Evolutionary conservation across 2,888 invertebrate species (phyloP).

Genomic region (Limnephilus auricula): DNA sequence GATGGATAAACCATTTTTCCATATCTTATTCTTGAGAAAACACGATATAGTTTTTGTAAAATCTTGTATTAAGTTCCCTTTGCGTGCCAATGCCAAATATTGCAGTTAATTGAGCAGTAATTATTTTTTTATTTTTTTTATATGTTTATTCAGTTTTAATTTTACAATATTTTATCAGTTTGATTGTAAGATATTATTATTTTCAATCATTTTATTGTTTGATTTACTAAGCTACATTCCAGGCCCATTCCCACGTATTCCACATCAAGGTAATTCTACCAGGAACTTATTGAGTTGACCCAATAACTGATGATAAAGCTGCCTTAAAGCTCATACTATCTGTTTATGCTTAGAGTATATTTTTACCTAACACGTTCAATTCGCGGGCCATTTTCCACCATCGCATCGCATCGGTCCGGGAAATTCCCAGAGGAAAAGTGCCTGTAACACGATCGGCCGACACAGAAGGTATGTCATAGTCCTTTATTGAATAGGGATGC

Average conservation of each 20-base stretch:
- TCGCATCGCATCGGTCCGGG: not conserved
- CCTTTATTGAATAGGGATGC: not conserved
- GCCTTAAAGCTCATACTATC: not conserved
- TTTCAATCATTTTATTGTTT: too few species aligned
- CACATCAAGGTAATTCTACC: not conserved
- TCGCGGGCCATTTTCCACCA: not conserved
- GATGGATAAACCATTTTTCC: too few species aligned
- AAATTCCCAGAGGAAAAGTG: constrained; percentile 7
- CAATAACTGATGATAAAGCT: not conserved
- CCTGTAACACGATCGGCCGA: constrained; percentile 1
- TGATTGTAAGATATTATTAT: too few species aligned
- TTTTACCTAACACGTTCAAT: constrained; percentile 2
- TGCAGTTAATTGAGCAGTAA: too few species aligned
- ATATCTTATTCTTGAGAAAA: too few species aligned
- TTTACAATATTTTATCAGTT: too few species aligned
- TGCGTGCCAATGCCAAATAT: too few species aligned
- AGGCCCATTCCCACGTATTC: not conserved
- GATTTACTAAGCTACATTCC: not conserved
- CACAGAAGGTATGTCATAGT: not conserved
- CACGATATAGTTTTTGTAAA: too few species aligned
- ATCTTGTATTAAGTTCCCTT: too few species aligned
- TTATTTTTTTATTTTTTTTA: too few species aligned
- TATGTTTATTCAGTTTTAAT: too few species aligned
- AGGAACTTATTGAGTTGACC: not conserved
- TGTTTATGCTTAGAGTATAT: not conserved